Conservation (phyloP, 2,888 invertebrate species). For the Siphlonurus alternatus region DNA sequence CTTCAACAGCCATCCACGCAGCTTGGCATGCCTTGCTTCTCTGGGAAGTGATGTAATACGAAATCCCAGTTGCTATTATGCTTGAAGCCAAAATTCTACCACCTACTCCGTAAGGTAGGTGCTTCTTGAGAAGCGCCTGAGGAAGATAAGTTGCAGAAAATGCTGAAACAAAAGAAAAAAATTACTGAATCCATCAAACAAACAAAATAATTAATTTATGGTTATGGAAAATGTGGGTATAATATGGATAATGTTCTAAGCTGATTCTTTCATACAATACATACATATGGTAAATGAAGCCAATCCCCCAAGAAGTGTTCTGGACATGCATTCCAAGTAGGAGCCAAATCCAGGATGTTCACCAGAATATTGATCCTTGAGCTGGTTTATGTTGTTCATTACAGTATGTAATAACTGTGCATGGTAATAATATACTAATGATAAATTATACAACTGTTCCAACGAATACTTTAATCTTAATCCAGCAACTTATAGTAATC, state of each 20-base stretch:
- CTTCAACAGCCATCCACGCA: conserved; percentile 30
- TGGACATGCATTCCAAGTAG: conserved; percentile 31
- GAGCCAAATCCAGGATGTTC: conserved; percentile 29
- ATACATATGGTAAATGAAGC: conserved; percentile 28
- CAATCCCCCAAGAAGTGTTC: conserved; percentile 28
- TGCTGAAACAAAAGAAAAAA: conserved; percentile 18
- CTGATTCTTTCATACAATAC: not conserved
- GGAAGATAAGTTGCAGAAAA: conserved; percentile 29
- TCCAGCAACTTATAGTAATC: too few species aligned
- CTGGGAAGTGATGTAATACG: conserved; percentile 25
- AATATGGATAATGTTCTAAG: not conserved
- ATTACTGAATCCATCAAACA: too few species aligned
- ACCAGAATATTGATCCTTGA: conserved; percentile 28
- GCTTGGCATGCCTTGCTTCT: conserved; percentile 29
- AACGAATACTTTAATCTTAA: too few species aligned
- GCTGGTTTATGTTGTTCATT: conserved; percentile 29
- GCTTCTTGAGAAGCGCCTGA: conserved; percentile 25
- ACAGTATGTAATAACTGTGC: too few species aligned
- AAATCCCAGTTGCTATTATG: conserved; percentile 19
- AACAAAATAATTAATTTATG: not conserved
- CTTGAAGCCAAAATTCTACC: conserved; percentile 25
- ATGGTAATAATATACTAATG: too few species aligned
- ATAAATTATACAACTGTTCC: too few species aligned
- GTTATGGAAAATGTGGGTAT: not conserved
- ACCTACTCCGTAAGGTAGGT: conserved; percentile 23